Conservation (phyloP, 2,888 invertebrate genomes). For the Lagria hirta region DNA sequence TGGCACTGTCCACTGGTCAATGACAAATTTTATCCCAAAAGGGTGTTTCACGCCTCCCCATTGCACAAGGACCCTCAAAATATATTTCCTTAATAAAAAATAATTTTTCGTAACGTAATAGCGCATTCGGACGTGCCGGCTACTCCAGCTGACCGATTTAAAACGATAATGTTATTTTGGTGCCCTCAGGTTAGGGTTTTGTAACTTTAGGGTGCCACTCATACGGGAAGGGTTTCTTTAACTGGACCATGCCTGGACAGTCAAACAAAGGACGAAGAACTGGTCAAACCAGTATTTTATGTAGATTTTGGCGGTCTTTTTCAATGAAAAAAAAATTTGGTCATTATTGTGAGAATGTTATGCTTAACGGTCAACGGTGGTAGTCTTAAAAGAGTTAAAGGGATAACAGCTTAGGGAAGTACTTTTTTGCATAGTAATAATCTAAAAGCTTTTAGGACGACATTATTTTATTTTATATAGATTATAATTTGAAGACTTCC, state of each 20-base stretch:
- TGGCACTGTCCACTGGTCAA: slow-evolving; percentile 21
- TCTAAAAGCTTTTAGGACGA: too few relatives aligned
- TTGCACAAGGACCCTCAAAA: too few relatives aligned
- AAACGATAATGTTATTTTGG: slow-evolving; percentile 37
- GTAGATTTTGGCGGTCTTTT: slow-evolving; percentile 40
- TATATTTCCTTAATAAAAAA: slow-evolving; percentile 3
- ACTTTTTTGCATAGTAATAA: too few relatives aligned
- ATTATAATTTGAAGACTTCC: too few relatives aligned
- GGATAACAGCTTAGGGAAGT: too few relatives aligned
- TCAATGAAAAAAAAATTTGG: slow-evolving; percentile 5
- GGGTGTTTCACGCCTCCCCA: slow-evolving; percentile 11
- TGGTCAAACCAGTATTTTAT: slow-evolving; percentile 50
- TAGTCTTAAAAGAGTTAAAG: too few relatives aligned
- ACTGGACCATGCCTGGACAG: slow-evolving; percentile 19
- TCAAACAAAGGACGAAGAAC: slow-evolving; percentile 39
- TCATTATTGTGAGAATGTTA: slow-evolving; percentile 9
- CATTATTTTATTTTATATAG: too few relatives aligned
- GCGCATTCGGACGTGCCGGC: slow-evolving; percentile 12
- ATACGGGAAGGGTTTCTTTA: slow-evolving; percentile 35
- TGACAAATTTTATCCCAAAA: slow-evolving; percentile 12
- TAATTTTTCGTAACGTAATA: slow-evolving; percentile 13
- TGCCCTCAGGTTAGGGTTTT: slow-evolving; percentile 35
- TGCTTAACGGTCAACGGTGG: slow-evolving; percentile 5
- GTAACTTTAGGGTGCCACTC: slow-evolving; percentile 17
- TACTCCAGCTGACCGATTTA: slow-evolving; percentile 32